A percentile compares a stretch with the other conserved stretches of the same genome.
These are phyloP conservation scores for Nowickia ferox DNA, from an alignment of 2,888 invertebrate species.

Conservation along the genomic window DNA sequence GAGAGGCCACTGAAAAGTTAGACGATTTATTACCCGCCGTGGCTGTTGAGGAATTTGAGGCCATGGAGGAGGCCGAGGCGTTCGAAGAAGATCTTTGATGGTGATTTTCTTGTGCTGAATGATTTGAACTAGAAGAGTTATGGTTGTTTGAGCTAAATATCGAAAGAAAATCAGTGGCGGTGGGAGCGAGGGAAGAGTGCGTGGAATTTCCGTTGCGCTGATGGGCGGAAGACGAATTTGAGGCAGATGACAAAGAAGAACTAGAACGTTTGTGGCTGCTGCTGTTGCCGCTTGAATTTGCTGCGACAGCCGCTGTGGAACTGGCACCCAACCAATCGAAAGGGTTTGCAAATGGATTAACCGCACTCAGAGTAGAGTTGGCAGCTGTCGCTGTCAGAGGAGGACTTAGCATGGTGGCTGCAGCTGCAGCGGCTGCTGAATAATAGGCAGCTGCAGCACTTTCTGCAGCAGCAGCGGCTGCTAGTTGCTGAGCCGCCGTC, in stretches of 20 bases:
- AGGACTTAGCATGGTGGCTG: conserved; percentile 81
- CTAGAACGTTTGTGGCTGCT: conserved; percentile 36
- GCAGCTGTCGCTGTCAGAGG: conserved; percentile 76
- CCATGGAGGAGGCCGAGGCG: conserved; percentile 74
- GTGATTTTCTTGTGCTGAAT: conserved; percentile 55
- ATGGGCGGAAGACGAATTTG: conserved; percentile 62
- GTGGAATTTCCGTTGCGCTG: conserved; percentile 55
- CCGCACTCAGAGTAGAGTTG: conserved; percentile 75
- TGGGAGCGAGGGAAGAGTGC: conserved; percentile 57
- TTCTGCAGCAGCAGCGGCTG: conserved; percentile 80
- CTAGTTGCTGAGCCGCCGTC: conserved; percentile 78
- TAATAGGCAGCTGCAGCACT: conserved; percentile 77
- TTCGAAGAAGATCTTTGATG: conserved; percentile 72
- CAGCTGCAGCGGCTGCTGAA: conserved; percentile 78
- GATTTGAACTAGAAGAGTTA: conserved; percentile 31
- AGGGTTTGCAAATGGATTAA: conserved; percentile 75
- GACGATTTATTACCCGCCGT: conserved; percentile 69
- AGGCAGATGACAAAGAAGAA: conserved; percentile 46
- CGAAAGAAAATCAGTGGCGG: conserved; percentile 66
- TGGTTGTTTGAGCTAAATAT: conserved; percentile 61
- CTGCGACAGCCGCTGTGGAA: conserved; percentile 45
- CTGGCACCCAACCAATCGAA: conserved; percentile 75
- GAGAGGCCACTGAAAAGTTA: conserved; percentile 72
- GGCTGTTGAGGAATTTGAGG: conserved; percentile 70
- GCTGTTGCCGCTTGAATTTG: conserved; percentile 17